A percentile compares a stretch with the other conserved stretches of the same genome.
These are phyloP conservation scores for Microplitis manilae DNA, from an alignment of 2,888 invertebrate species.

Conservation along the genomic window DNA sequence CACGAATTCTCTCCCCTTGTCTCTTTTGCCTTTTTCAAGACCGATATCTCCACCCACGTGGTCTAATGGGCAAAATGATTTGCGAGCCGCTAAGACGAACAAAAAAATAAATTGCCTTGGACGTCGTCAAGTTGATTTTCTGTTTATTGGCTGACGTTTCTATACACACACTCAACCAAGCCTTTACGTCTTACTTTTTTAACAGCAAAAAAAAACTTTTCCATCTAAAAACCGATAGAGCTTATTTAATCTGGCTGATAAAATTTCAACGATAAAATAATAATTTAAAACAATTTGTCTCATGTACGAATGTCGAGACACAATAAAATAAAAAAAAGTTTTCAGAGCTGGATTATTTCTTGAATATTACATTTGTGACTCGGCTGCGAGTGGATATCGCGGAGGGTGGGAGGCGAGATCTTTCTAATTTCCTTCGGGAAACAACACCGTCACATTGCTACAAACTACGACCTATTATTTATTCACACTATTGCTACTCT, in stretches of 20 bases:
- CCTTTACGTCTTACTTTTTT: neutral
- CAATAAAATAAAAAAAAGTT: conserved; percentile 31
- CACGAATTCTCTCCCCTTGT: conserved; percentile 36
- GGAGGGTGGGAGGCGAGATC: conserved; percentile 51
- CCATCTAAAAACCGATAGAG: neutral
- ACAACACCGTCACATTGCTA: conserved; percentile 65
- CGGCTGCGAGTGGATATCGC: conserved; percentile 50
- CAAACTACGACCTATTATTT: conserved; percentile 63
- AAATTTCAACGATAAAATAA: conserved; percentile 32
- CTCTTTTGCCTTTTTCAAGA: conserved; percentile 35
- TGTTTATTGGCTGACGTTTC: conserved; percentile 30
- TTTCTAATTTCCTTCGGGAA: conserved; percentile 72
- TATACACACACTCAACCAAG: neutral
- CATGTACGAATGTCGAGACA: conserved; percentile 23
- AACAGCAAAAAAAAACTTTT: neutral
- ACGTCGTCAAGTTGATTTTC: conserved; percentile 29
- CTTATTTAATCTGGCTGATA: neutral
- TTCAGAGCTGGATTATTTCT: conserved; percentile 64
- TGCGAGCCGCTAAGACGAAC: conserved; percentile 57
- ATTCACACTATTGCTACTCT: conserved; percentile 43
- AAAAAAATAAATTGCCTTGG: conserved; percentile 54
- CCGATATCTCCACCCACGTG: conserved; percentile 56
- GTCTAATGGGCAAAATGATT: conserved; percentile 67
- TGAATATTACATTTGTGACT: conserved; percentile 72
- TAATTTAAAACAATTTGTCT: conserved; percentile 31